These are phyloP conservation scores for Acipenser ruthenus DNA, from an alignment of 2,797 vertebrate genomes.

Conservation along the genomic window DNA sequence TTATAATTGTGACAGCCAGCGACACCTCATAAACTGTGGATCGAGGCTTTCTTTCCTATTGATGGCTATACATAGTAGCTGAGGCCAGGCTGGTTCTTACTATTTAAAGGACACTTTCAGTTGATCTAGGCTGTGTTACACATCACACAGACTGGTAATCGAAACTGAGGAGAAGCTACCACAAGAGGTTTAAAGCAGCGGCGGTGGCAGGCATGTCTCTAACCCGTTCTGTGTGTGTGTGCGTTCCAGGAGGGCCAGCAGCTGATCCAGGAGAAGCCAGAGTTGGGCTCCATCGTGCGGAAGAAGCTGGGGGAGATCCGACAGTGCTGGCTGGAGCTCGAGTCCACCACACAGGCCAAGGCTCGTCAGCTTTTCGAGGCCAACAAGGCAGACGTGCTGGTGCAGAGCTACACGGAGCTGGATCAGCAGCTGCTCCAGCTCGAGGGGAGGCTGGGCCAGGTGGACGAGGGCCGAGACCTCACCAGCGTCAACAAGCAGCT, in stretches of 20 bases:
- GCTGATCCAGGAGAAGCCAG: slow-evolving; percentile 82
- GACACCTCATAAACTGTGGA: no score
- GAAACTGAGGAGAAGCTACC: no score
- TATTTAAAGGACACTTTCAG: no score
- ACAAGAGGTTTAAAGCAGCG: slow-evolving; percentile 15
- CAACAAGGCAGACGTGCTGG: slow-evolving; percentile 74
- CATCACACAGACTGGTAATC: no score
- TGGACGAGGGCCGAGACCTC: slow-evolving; percentile 72
- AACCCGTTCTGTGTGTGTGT: no score
- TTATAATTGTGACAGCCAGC: no score
- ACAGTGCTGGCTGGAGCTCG: slow-evolving; percentile 81
- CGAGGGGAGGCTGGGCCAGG: slow-evolving; percentile 69
- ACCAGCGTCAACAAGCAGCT: slow-evolving; percentile 79
- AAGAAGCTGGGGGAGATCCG: slow-evolving; percentile 78
- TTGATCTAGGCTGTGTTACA: no score
- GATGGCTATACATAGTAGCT: no score
- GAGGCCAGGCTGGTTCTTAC: no score
- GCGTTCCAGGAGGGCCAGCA: slow-evolving; percentile 75
- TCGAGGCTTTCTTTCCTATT: no score
- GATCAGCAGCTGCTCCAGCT: slow-evolving; percentile 74
- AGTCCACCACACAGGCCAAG: slow-evolving; percentile 77
- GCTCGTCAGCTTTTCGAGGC: slow-evolving; percentile 79
- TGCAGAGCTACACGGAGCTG: slow-evolving; percentile 75
- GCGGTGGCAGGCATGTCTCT: no score
- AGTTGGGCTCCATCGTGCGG: slow-evolving; percentile 68